Evolutionary conservation across 2,113 vertebrate species (phyloP).

Genomic region (Sinosuthora webbiana): DNA sequence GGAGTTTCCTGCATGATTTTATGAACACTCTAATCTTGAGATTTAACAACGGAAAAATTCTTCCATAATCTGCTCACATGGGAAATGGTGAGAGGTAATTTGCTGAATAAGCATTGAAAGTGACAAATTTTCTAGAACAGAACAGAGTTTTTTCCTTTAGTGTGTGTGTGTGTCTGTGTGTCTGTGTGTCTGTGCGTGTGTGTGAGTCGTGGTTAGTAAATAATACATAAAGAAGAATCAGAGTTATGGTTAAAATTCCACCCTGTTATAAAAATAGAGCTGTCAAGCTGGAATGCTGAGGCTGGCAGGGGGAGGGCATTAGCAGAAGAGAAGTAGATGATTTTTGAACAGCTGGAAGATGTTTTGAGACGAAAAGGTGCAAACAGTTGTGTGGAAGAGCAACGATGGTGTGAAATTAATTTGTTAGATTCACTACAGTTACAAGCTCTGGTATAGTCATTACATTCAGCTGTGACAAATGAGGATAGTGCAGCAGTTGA

Average conservation of each 20-base stretch:
- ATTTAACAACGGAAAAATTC: neutral
- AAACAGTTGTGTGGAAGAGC: neutral
- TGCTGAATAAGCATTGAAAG: slow-evolving; percentile 13
- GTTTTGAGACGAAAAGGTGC: neutral
- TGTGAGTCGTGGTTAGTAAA: slow-evolving; percentile 28
- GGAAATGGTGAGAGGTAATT: neutral
- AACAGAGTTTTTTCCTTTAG: neutral
- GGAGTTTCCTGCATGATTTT: neutral
- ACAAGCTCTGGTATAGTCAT: neutral
- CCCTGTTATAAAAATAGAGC: slow-evolving; percentile 23
- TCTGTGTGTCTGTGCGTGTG: neutral
- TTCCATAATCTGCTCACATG: neutral
- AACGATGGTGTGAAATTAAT: neutral
- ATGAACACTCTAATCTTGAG: neutral
- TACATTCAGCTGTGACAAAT: neutral
- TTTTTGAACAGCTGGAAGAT: neutral
- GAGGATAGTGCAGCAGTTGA: neutral
- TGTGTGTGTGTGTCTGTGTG: neutral
- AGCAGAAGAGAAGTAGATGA: neutral
- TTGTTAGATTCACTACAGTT: neutral
- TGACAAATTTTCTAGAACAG: neutral
- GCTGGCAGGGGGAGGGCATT: neutral
- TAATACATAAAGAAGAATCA: neutral
- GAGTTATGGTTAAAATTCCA: neutral
- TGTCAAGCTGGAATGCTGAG: neutral